Evolutionary conservation across 2,888 invertebrate species (phyloP), one percentile per base, ranked within the genome.

Genomic region (Limenitis arthemis): DNA sequence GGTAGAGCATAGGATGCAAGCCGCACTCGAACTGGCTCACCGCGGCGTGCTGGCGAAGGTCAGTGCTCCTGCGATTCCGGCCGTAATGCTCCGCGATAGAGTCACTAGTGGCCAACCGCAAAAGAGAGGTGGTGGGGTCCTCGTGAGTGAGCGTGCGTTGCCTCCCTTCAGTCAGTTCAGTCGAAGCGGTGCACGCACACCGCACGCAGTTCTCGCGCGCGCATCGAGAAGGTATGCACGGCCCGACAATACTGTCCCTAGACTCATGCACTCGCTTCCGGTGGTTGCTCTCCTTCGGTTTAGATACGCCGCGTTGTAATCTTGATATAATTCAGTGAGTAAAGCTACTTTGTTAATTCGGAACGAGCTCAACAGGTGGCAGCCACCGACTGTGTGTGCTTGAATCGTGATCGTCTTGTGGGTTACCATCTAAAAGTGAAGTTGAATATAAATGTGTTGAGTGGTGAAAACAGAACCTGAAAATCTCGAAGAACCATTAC

Each of bases 141-240:
- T 77, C 75, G 62, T 59, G 49, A 65, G 61, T 65, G 70, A 69
- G 75, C 74, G 66, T 72, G 75, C 70, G 60, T 68, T 73, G 73
- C 73, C 73, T 77, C 72, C 75, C 75, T 75, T 73, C 73, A 58
- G 62, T 63, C 72, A 74, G 83, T 79, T 73, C 73, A 83, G 84
- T 83, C 77, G 76, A 79, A 78, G 84, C 85, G 86, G 85, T 85
- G 86, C 85, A 86, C 86, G 85, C 85, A 83, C 86, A 72, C 86
- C 85, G 85, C 81, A 85, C 86, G 86, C 86, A 86, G 85, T 83
- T 84, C 85, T 84, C 85, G 85, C 83, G 83, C 83, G 82, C 83
- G 77, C 72, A 68, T 75, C 81, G 80, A 83, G 81, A 84, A 85
- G 86, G 85, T 85, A 83, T 73, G 73, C 79, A 68, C 72, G 65